Conservation (phyloP, 2,888 invertebrate species). For the Endomychus coccineus region DNA sequence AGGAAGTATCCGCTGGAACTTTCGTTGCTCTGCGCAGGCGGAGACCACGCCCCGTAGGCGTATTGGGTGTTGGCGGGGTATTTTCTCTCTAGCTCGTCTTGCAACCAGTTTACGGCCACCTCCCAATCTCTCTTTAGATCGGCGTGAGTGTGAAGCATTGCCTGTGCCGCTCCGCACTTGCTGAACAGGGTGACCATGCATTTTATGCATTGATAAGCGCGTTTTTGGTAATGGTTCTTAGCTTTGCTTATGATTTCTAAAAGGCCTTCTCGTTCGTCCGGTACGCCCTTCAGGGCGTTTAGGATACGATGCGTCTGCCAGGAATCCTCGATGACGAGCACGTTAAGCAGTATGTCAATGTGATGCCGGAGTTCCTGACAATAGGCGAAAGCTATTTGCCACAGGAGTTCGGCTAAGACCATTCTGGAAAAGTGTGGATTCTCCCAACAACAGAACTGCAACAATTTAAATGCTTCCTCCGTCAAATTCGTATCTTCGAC, state of each 20-base stretch:
- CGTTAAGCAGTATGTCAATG: slow-evolving; percentile 78
- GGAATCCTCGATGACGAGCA: slow-evolving; percentile 86
- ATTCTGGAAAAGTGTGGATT: slow-evolving; percentile 88
- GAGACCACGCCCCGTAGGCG: slow-evolving; percentile 89
- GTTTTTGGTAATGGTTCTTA: slow-evolving; percentile 91
- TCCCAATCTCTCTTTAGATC: slow-evolving; percentile 83
- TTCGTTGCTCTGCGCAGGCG: slow-evolving; percentile 90
- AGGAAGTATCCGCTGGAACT: slow-evolving; percentile 90
- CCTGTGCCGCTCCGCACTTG: slow-evolving; percentile 72
- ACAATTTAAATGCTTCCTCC: slow-evolving; percentile 81
- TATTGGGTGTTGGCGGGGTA: slow-evolving; percentile 61
- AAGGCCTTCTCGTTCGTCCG: slow-evolving; percentile 83
- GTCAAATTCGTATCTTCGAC: slow-evolving; percentile 90
- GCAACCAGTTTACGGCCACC: slow-evolving; percentile 87
- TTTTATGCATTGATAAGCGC: slow-evolving; percentile 96
- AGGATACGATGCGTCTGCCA: slow-evolving; percentile 94
- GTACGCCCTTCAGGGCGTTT: slow-evolving; percentile 84
- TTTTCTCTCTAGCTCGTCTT: slow-evolving; percentile 84
- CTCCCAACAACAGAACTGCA: slow-evolving; percentile 96
- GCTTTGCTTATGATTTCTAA: slow-evolving; percentile 88
- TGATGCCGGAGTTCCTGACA: slow-evolving; percentile 91
- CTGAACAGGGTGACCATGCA: slow-evolving; percentile 86
- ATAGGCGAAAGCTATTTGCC: slow-evolving; percentile 86
- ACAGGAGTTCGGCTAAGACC: slow-evolving; percentile 82
- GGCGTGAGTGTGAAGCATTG: slow-evolving; percentile 68